Base-by-base conservation (phyloP, 2,888 invertebrate species). In the Saturnia pavonia region DNA sequence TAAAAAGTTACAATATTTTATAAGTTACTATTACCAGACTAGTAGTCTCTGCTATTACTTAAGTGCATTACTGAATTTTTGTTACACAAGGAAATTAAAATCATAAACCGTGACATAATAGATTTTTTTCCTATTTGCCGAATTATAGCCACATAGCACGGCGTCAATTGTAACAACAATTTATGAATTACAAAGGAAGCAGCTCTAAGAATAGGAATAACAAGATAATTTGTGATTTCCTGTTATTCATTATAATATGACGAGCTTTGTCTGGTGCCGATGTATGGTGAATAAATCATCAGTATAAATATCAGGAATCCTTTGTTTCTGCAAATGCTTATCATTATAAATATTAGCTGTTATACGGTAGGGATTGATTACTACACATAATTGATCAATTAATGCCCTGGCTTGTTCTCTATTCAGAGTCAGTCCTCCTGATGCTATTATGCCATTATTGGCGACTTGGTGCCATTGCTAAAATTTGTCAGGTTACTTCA, bases 91-190 rank as follows among this genome's bases (percentile, higher is more conserved):
- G n/a, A n/a, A n/a, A n/a, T n/a, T n/a, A n/a, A n/a, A n/a, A n/a
- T n/a, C n/a, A n/a, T n/a, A n/a, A n/a, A n/a, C n/a, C n/a, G n/a
- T n/a, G n/a, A n/a, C n/a, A n/a, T n/a, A n/a, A n/a, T 14, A 60
- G 27, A 1, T 86, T 83, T 84, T 84, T 81, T 80, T 60, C 25
- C 27, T 48, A 27, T 45, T 68, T 48, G n/a, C 25, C 45, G 27
- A 45, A 60, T 27, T 60, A 27, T 27, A 25, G 27, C 12, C 57
- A 60, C 57, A 60, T 27, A 0, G 25, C 27, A 60, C 27, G 57
- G 27, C 27, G 57, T 60, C 25, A 12, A 60, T 27, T 27, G 57
- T 27, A 25, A 60, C 25, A 25, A 57, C 66, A 66, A 43, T 66
- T 66, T 66, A 42, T 22, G 43, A 42, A 66, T 66, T 19, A 65